These are phyloP conservation scores for Scortum barcoo DNA, from an alignment of 2,113 vertebrate species.

Conservation along the genomic window DNA sequence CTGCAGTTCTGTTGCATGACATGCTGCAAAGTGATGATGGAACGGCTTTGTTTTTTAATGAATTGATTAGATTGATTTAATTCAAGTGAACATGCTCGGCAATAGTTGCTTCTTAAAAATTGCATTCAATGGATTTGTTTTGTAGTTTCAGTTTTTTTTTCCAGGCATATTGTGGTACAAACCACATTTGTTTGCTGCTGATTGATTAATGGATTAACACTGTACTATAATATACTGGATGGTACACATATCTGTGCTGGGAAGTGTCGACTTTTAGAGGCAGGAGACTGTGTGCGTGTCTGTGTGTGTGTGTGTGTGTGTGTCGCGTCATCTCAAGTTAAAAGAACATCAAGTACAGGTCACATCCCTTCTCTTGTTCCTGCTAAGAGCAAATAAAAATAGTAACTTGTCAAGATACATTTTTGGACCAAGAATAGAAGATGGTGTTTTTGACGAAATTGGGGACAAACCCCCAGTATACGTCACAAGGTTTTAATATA, in stretches of 20 bases:
- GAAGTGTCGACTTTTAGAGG: too few relatives aligned
- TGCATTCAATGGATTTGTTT: background rate
- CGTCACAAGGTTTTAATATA: background rate
- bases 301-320: background rate
- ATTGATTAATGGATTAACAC: background rate
- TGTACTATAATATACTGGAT: background rate
- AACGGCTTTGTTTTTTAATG: background rate
- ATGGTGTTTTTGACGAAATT: slow-evolving; percentile 3
- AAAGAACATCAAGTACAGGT: slow-evolving; percentile 7
- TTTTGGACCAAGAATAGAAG: background rate
- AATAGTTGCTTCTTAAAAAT: background rate
- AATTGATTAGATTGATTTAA: background rate
- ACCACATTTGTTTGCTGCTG: background rate
- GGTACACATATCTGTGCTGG: too few relatives aligned
- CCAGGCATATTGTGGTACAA: background rate
- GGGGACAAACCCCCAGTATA: background rate
- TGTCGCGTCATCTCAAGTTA: slow-evolving; percentile 23
- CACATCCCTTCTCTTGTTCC: slow-evolving; percentile 14
- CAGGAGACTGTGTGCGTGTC: too few relatives aligned
- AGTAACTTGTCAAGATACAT: slow-evolving; percentile 19
- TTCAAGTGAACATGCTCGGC: background rate
- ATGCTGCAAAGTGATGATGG: slow-evolving; percentile 15
- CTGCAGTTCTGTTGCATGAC: background rate
- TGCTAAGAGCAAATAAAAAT: slow-evolving; percentile 52
- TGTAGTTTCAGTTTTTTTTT: background rate